Conservation (phyloP, 2,797 vertebrate species). For the Falco naumanni region DNA sequence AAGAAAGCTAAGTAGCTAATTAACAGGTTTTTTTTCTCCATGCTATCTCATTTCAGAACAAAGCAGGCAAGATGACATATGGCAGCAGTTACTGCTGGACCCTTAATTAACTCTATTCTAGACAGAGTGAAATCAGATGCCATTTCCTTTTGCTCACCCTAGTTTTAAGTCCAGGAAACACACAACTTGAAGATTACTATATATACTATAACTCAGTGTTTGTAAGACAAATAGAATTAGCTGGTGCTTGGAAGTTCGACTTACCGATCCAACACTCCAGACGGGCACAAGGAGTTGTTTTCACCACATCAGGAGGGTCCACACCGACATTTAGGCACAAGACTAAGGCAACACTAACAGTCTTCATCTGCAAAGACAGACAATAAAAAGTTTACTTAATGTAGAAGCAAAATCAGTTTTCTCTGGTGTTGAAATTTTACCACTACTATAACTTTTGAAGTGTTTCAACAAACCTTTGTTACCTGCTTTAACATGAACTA, state of each 20-base stretch:
- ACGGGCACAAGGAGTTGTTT: constrained; percentile 96
- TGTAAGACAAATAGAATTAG: fast-evolving
- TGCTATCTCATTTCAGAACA: neutral
- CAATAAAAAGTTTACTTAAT: neutral
- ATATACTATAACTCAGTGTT: fast-evolving
- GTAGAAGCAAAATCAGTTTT: neutral
- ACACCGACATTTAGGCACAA: constrained; percentile 97
- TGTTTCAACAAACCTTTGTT: neutral
- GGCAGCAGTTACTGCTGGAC: neutral
- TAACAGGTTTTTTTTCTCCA: neutral
- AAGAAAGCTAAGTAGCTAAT: neutral
- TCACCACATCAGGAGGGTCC: constrained; percentile 97
- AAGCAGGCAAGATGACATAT: neutral
- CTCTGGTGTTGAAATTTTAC: neutral
- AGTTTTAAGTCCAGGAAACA: neutral
- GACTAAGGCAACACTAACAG: constrained; percentile 96
- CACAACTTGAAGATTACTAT: fast-evolving
- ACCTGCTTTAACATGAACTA: neutral
- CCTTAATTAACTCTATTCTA: neutral
- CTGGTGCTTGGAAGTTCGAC: neutral
- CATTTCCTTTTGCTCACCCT: neutral
- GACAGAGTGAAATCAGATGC: neutral
- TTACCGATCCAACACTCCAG: constrained; percentile 99
- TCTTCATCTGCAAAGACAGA: constrained; percentile 91
- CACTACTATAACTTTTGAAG: neutral